These are phyloP conservation scores for Eucera pruinosa DNA, from an alignment of 2,888 invertebrate species.

Conservation along the genomic window DNA sequence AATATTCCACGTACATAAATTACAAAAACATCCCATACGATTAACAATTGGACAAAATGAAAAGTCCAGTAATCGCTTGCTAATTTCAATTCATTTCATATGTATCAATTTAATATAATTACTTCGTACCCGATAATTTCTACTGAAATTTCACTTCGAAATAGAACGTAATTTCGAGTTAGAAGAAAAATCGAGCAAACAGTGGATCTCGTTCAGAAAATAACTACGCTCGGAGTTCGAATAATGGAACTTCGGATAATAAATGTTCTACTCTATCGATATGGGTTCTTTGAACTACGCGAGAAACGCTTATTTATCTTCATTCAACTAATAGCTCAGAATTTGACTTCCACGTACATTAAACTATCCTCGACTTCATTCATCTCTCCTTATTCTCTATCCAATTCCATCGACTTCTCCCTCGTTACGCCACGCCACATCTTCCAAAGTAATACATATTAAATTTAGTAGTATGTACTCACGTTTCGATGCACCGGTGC, in stretches of 20 bases:
- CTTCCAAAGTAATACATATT: conserved; percentile 16
- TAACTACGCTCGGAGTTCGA: too few species aligned
- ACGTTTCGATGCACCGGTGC: conserved; percentile 79
- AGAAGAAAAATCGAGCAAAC: neutral
- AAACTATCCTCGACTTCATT: neutral
- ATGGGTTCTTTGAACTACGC: neutral
- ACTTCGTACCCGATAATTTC: too few species aligned
- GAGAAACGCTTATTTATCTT: conserved; percentile 3
- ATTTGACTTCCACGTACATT: neutral
- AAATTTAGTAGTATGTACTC: conserved; percentile 70
- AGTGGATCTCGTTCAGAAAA: too few species aligned
- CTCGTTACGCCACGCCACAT: neutral
- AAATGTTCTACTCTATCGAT: neutral
- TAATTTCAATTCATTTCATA: too few species aligned
- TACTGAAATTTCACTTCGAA: neutral
- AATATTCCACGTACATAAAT: too few species aligned
- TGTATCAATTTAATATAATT: too few species aligned
- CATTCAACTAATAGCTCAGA: conserved; percentile 5
- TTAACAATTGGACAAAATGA: too few species aligned
- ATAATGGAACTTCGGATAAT: conserved; percentile 1
- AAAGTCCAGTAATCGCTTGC: too few species aligned
- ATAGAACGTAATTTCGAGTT: neutral
- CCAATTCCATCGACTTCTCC: neutral
- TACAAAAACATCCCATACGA: too few species aligned
- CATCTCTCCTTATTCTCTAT: neutral